phyloP scores from a whole-genome alignment of 2,113 vertebrate species.

The Trichomycterus rosablanca region DNA sequence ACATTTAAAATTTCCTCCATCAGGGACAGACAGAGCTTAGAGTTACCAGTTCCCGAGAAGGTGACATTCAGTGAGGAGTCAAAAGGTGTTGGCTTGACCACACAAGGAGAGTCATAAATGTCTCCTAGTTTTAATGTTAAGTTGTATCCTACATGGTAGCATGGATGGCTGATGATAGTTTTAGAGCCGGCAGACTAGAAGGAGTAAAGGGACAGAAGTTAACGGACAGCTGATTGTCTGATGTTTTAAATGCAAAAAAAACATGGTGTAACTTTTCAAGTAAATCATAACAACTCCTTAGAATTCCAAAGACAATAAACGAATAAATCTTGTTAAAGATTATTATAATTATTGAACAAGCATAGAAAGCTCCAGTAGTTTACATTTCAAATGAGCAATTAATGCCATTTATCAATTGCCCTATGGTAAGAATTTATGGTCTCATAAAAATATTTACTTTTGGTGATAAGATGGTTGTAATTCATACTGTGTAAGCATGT shows the following conservation, averaged over 20 bases:
- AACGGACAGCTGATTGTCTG: no score
- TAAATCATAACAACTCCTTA: not conserved
- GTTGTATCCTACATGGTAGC: conserved; percentile 60
- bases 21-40: conserved; percentile 45
- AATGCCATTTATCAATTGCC: not conserved
- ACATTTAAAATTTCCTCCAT: conserved; percentile 62
- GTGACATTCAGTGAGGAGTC: conserved; percentile 29
- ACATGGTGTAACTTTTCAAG: not conserved
- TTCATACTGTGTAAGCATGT: no score
- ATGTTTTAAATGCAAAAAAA: no score
- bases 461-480: no score
- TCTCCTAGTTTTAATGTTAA: conserved; percentile 34
- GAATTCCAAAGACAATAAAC: no score
- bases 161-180: conserved; percentile 59
- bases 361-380: no score
- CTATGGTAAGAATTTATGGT: no score
- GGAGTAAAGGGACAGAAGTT: not conserved
- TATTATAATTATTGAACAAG: no score
- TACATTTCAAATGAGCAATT: no score
- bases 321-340: no score
- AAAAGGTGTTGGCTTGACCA: not conserved
- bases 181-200: conserved; percentile 21
- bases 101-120: conserved; percentile 62
- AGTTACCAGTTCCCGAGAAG: conserved; percentile 57
- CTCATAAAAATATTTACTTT: no score